These are phyloP conservation scores for Andrena marginata DNA, from an alignment of 2,888 invertebrate genomes.

Conservation along the genomic window DNA sequence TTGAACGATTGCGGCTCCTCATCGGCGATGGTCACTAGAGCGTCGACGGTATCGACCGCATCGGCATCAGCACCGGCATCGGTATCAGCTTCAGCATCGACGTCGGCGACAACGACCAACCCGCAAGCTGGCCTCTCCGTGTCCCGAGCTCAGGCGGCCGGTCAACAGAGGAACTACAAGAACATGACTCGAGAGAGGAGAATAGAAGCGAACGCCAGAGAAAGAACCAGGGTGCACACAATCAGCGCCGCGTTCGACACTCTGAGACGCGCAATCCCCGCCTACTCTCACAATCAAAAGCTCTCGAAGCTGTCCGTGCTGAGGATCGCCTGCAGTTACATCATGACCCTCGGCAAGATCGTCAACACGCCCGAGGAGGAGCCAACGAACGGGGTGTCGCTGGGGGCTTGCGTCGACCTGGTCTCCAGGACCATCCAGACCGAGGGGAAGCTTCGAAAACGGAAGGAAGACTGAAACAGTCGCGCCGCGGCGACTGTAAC, in stretches of 20 bases:
- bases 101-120: constrained; percentile 25
- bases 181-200: constrained; percentile 97
- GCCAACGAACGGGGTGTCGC: constrained; percentile 88
- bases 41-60: constrained; percentile 48
- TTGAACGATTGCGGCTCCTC: constrained; percentile 46
- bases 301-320: constrained; percentile 96
- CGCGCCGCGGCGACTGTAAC: not conserved
- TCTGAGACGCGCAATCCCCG: constrained; percentile 92
- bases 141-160: constrained; percentile 50
- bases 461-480: constrained; percentile 89
- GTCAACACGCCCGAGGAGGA: constrained; percentile 86
- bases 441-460: constrained; percentile 95
- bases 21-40: constrained; percentile 41
- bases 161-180: constrained; percentile 94
- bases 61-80: constrained; percentile 53
- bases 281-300: constrained; percentile 97
- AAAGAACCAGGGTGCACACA: constrained; percentile 96
- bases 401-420: constrained; percentile 92
- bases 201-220: constrained; percentile 97
- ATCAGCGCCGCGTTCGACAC: constrained; percentile 98
- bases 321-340: constrained; percentile 97
- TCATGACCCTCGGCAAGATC: constrained; percentile 93
- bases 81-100: constrained; percentile 29
- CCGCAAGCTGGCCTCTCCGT: constrained; percentile 59
- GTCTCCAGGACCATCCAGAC: constrained; percentile 97